These are phyloP conservation scores for Drosophila malerkotliana DNA, from an alignment of 1,140 invertebrate species.

Conservation along the genomic window DNA sequence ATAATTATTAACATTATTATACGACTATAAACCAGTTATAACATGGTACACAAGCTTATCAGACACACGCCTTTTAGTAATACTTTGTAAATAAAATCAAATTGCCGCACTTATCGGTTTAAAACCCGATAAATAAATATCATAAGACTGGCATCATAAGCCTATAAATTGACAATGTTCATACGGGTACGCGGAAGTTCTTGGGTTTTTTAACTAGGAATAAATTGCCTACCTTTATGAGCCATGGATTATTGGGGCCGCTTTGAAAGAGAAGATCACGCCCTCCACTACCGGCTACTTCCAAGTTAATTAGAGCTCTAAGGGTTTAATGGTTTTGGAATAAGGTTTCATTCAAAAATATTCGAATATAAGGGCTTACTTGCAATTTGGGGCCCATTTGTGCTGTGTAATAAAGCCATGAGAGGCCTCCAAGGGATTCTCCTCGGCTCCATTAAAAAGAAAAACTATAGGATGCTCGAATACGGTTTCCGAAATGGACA, in stretches of 20 bases:
- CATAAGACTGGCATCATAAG: background rate
- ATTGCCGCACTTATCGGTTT: conserved; percentile 10
- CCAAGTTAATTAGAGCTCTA: conserved; percentile 95
- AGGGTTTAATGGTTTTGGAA: background rate
- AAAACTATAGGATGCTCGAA: conserved; percentile 91
- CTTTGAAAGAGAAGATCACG: conserved; percentile 97
- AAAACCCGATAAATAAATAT: conserved; percentile 22
- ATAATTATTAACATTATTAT: too few species aligned
- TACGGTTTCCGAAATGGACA: conserved; percentile 86
- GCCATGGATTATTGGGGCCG: conserved; percentile 95
- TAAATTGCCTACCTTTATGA: conserved; percentile 86
- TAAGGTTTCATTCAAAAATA: background rate
- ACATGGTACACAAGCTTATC: conserved; percentile 84
- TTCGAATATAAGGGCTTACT: conserved; percentile 37
- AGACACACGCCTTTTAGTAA: conserved; percentile 50
- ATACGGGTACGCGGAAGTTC: background rate
- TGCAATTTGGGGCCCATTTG: conserved; percentile 91
- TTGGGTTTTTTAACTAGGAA: background rate
- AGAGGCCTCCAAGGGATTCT: conserved; percentile 95
- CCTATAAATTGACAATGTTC: conserved; percentile 22
- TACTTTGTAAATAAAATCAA: conserved; percentile 87
- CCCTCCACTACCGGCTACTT: conserved; percentile 96
- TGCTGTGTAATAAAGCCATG: conserved; percentile 98
- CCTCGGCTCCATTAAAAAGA: conserved; percentile 96
- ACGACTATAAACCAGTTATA: too few species aligned